These are phyloP conservation scores for Hydrozoanthus tunicans DNA, from an alignment of 64 coral and sea anemone genomes.

Conservation along the genomic window DNA sequence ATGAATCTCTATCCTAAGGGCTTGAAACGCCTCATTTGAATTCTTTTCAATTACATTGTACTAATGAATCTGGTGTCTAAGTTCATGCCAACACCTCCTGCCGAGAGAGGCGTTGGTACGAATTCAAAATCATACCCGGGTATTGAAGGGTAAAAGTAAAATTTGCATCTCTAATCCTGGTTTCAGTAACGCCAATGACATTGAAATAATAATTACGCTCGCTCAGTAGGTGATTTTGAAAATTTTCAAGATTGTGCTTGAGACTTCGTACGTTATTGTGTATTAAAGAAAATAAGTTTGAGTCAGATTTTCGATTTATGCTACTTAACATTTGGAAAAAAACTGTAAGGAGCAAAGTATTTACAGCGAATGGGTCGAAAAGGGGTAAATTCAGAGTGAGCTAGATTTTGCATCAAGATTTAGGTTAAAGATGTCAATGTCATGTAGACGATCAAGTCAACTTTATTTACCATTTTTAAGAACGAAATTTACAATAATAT, in stretches of 20 bases:
- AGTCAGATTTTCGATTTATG: not conserved
- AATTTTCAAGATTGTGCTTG: not conserved
- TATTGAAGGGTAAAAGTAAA: not conserved
- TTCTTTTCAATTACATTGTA: not conserved
- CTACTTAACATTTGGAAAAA: not conserved
- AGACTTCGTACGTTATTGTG: not conserved
- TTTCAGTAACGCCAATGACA: not conserved
- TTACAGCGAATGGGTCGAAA: not conserved
- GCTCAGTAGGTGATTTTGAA: not conserved
- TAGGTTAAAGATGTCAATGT: not conserved
- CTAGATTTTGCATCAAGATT: not conserved
- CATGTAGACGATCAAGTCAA: too few relatives aligned
- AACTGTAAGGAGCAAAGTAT: conserved; percentile 12
- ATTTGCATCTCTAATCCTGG: not conserved
- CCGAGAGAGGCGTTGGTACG: not conserved
- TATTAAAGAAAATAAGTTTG: not conserved
- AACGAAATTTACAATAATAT: too few relatives aligned
- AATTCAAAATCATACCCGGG: not conserved
- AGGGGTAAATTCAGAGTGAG: not conserved
- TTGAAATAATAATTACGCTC: not conserved
- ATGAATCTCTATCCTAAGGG: not conserved
- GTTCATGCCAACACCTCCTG: not conserved
- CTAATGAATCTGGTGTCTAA: not conserved
- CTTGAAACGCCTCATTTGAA: not conserved
- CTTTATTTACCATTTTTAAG: too few relatives aligned